Evolutionary conservation across 2,888 invertebrate genomes (phyloP), one percentile per base, ranked within the genome.

Genomic region (Dynastes hyllus): DNA sequence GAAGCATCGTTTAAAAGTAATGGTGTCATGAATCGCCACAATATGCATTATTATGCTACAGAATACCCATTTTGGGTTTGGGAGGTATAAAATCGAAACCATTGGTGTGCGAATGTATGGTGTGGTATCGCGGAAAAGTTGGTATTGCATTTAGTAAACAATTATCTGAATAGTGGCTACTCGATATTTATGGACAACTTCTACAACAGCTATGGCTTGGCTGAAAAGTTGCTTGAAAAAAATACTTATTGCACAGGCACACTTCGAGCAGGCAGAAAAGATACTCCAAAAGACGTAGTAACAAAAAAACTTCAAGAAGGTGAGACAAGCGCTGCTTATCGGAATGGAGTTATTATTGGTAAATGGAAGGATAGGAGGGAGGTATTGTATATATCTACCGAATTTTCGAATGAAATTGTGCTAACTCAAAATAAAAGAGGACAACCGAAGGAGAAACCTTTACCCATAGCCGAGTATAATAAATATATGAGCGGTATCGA

Each of bases 351-450:
- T 11, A 29, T 22, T 2, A 29, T 63, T 9, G 77, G 75, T 5
- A 84, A 84, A 77, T 84, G 82, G 82, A 81, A 78, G 32, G 82
- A 82, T 67, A 80, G 82, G 32, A 27, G 81, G 32, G 83, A 84
- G 37, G 3, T 13, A 9, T 8, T n/a, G 2, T 51, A 51, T 11
- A 13, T 51, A n/a, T 11, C 51, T 8, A 51, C n/a, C 4, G 51
- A 51, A 51, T 13, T 22, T 22, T 22, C 22, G 22, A 22, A 22
- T 22, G 22, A 22, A 22, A 22, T 22, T 22, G 22, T 22, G 22
- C 22, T 22, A 22, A 22, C 22, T 22, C 22, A 22, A 22, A 22
- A 22, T 22, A 22, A 22, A 22, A 22, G 6, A n/a, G n/a, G 51
- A 11, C 9, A 8, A 11, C 11, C 22, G 9, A 51, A 51, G 1